Conservation (phyloP, 2,797 vertebrate species). For the Amblyraja radiata region DNA sequence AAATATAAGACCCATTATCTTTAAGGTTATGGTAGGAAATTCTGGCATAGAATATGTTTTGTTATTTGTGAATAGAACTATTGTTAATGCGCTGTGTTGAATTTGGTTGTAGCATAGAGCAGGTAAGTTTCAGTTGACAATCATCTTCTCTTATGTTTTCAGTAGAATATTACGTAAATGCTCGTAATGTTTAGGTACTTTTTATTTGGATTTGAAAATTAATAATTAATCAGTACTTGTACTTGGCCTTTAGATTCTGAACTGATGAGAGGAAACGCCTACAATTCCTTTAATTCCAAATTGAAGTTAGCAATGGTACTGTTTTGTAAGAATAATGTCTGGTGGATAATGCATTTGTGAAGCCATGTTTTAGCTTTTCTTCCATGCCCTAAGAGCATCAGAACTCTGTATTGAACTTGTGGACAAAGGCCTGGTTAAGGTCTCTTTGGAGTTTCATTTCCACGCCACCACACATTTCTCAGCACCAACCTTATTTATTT, state of each 20-base stretch:
- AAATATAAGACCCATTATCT: no score
- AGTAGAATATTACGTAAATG: background rate
- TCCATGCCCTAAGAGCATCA: background rate
- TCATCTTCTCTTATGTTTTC: background rate
- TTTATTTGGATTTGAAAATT: conserved; percentile 2
- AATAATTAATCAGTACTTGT: background rate
- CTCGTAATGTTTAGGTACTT: background rate
- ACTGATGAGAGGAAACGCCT: background rate
- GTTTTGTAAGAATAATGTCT: background rate
- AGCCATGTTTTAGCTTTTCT: background rate
- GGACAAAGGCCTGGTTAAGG: background rate
- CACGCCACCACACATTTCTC: background rate
- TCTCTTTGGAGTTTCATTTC: background rate
- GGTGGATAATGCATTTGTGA: background rate
- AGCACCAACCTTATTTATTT: no score
- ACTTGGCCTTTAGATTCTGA: background rate
- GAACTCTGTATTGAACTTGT: background rate
- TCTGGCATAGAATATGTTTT: no score
- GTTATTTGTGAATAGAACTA: no score
- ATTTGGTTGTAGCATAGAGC: background rate
- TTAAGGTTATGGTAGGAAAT: no score
- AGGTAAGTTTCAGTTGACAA: background rate
- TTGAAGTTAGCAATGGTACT: no score
- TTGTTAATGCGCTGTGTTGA: no score
- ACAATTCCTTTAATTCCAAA: background rate